Evolutionary conservation across 1,140 invertebrate species (phyloP).

Genomic region (Scylla paramamosain): DNA sequence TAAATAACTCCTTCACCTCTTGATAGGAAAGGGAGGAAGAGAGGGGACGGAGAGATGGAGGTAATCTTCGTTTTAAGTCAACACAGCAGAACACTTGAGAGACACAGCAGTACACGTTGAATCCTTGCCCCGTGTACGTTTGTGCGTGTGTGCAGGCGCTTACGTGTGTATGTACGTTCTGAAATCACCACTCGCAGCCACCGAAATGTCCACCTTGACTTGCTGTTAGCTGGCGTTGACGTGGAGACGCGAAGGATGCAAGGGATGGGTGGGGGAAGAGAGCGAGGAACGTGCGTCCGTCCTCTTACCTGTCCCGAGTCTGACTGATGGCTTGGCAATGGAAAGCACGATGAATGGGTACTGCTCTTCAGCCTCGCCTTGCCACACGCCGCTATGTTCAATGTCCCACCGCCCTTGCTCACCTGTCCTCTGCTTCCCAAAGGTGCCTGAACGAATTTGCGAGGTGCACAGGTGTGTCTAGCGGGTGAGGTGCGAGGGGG

Average conservation of each 20-base stretch:
- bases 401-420: not conserved
- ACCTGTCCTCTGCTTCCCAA: not conserved
- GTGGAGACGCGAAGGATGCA: not conserved
- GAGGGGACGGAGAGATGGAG: not conserved
- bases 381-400: constrained; percentile 50
- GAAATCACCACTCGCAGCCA: not conserved
- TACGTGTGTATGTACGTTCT: constrained; percentile 8
- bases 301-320: constrained; percentile 42
- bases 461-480: not conserved
- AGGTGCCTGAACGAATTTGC: constrained; percentile 39
- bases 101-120: not conserved
- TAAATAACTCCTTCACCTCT: not conserved
- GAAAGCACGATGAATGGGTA: constrained; percentile 62
- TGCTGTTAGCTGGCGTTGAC: not conserved
- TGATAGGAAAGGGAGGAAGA: not conserved
- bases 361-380: constrained; percentile 37
- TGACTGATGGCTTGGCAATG: constrained; percentile 58
- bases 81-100: not conserved
- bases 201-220: not conserved
- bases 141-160: not conserved
- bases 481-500: not conserved
- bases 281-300: not conserved
- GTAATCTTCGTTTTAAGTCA: not conserved
- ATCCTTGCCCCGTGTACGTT: not conserved
- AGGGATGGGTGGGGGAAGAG: constrained; percentile 4